A percentile compares a stretch with the other conserved stretches of the same genome.
Evolutionary conservation across 1,140 invertebrate species (phyloP).

Genomic region (Drosophila erecta): DNA sequence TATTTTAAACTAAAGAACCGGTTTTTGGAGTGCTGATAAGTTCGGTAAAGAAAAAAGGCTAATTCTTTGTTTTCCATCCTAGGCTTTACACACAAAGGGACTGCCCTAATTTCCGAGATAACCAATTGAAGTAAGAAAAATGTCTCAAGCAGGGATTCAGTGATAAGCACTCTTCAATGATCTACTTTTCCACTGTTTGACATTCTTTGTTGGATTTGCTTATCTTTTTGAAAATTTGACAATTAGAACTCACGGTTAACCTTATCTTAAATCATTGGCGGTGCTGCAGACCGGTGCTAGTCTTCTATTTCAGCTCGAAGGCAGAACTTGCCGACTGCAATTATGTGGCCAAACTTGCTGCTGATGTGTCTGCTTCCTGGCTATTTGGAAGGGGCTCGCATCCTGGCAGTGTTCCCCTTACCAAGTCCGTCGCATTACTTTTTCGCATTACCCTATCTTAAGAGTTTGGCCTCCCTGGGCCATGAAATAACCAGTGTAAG

Average conservation of each 20-base stretch:
- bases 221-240: slow-evolving; percentile 6
- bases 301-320: not conserved
- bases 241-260: too few species aligned
- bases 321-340: not conserved
- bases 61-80: too few species aligned
- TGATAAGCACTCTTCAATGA: not conserved
- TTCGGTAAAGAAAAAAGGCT: too few species aligned
- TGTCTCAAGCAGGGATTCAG: not conserved
- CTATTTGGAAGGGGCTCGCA: slow-evolving; percentile 10
- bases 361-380: slow-evolving; percentile 2
- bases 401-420: slow-evolving; percentile 30
- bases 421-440: slow-evolving; percentile 37
- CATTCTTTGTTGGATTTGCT: not conserved
- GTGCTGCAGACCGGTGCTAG: not conserved
- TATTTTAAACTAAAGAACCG: too few species aligned
- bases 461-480: slow-evolving; percentile 17
- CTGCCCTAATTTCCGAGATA: too few species aligned
- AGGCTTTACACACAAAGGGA: too few species aligned
- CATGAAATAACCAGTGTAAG: slow-evolving; percentile 25
- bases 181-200: not conserved
- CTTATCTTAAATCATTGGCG: not conserved
- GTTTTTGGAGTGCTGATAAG: too few species aligned
- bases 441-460: slow-evolving; percentile 26
- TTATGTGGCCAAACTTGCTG: not conserved
- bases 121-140: not conserved